Percentiles rank a stretch among this genome's conserved stretches.
These are phyloP conservation scores for Amblyjoppa proteus DNA, from an alignment of 2,888 invertebrate species.

Conservation along the genomic window DNA sequence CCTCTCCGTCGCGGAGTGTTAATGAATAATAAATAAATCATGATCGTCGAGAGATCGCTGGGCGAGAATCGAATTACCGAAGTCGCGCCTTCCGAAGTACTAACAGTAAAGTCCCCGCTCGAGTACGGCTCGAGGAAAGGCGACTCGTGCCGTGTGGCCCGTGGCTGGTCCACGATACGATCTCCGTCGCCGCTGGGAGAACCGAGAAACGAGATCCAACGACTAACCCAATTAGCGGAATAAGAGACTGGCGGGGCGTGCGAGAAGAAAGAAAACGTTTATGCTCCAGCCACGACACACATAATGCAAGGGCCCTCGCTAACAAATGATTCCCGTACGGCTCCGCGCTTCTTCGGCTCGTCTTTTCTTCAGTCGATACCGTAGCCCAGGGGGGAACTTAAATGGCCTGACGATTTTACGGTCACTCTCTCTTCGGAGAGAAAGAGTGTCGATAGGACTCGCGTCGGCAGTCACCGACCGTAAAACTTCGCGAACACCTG, in stretches of 20 bases:
- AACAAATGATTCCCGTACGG: neutral
- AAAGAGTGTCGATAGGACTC: conserved; percentile 45
- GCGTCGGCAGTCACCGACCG: conserved; percentile 39
- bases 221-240: conserved; percentile 66
- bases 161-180: conserved; percentile 45
- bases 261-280: conserved; percentile 66
- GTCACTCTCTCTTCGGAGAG: conserved; percentile 29
- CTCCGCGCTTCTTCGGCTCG: conserved; percentile 10
- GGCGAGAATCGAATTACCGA: conserved; percentile 17
- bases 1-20: neutral
- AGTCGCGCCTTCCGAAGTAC: conserved; percentile 7
- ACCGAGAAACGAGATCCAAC: conserved; percentile 50
- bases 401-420: conserved; percentile 59
- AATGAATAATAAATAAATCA: conserved; percentile 20
- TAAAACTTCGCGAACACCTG: conserved; percentile 41
- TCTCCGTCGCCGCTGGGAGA: conserved; percentile 40
- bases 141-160: conserved; percentile 31
- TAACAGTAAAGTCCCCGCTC: neutral
- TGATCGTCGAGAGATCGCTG: neutral
- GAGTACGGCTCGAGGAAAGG: conserved; percentile 14
- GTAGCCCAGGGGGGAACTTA: neutral
- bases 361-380: conserved; percentile 14
- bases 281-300: conserved; percentile 29
- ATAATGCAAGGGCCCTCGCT: conserved; percentile 25
- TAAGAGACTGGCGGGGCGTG: conserved; percentile 36